phyloP scores from a whole-genome alignment of 2,797 vertebrate species.

The Craterocephalus amniculus region DNA sequence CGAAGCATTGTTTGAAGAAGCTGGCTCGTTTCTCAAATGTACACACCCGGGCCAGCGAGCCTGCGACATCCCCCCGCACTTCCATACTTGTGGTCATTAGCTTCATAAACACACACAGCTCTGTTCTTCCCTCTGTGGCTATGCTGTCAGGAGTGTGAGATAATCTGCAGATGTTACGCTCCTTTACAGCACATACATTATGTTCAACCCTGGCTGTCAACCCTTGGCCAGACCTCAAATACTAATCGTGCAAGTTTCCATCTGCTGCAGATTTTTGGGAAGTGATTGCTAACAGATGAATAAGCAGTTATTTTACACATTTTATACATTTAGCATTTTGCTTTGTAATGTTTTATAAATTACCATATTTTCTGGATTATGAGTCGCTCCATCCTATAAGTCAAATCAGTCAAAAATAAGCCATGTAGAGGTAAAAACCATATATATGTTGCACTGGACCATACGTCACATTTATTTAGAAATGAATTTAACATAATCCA shows the following conservation, averaged over 20 bases:
- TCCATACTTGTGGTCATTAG: conserved; percentile 28
- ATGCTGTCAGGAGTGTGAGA: conserved; percentile 16
- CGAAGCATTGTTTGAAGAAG: conserved; percentile 48
- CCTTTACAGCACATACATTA: conserved; percentile 6
- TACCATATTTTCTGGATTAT: no score
- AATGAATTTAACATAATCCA: no score
- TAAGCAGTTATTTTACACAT: conserved; percentile 3
- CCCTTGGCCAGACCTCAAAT: conserved; percentile 35
- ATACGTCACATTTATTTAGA: no score
- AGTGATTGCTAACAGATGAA: conserved; percentile 20
- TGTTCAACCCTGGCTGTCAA: conserved; percentile 33
- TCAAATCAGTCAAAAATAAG: no score
- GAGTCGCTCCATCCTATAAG: no score
- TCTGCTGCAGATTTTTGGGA: conserved; percentile 32
- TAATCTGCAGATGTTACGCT: conserved; percentile 35
- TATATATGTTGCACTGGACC: no score
- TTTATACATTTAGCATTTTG: conserved; percentile 1
- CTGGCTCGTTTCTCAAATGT: conserved; percentile 38
- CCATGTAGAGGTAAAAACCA: no score
- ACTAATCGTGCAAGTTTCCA: conserved; percentile 33
- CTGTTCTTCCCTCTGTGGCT: not conserved
- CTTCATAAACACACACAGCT: conserved; percentile 30
- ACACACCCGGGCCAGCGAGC: conserved; percentile 16
- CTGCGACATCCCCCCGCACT: not conserved
- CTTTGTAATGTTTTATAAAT: conserved; percentile 2